Percentiles rank a stretch among this genome's conserved stretches.
These are phyloP conservation scores for Triops longicaudatus DNA, from an alignment of 1,140 invertebrate species.

Conservation along the genomic window DNA sequence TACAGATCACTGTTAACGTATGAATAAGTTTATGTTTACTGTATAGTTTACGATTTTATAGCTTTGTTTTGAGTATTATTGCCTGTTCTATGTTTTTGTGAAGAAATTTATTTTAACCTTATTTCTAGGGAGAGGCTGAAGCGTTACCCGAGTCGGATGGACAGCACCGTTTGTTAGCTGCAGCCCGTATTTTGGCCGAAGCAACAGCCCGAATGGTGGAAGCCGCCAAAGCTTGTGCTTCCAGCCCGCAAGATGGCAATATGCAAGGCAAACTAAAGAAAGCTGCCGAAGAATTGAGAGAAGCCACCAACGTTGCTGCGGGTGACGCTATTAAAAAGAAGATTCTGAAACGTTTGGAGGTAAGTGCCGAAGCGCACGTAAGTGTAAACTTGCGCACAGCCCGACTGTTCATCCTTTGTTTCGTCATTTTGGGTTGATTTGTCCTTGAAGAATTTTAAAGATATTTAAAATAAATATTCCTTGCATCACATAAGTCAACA, in stretches of 20 bases:
- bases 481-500: neutral
- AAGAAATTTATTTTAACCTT: neutral
- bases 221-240: constrained; percentile 84
- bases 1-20: too few species aligned
- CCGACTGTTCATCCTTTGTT: neutral
- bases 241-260: constrained; percentile 68
- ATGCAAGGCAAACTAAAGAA: constrained; percentile 72
- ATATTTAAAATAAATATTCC: neutral
- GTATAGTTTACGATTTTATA: too few species aligned
- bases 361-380: too few species aligned
- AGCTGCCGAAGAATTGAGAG: constrained; percentile 84
- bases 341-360: constrained; percentile 63
- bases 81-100: too few species aligned
- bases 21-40: too few species aligned
- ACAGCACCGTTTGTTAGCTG: constrained; percentile 79
- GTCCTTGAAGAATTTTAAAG: too few species aligned
- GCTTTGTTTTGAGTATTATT: too few species aligned
- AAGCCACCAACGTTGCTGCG: constrained; percentile 72
- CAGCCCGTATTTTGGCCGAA: constrained; percentile 86
- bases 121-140: constrained; percentile 65
- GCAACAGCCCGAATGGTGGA: constrained; percentile 94
- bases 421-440: neutral
- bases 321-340: constrained; percentile 69
- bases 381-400: too few species aligned
- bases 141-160: constrained; percentile 75